These are phyloP conservation scores for Octonoba sinensis DNA, from an alignment of 2,888 invertebrate genomes.

Conservation along the genomic window DNA sequence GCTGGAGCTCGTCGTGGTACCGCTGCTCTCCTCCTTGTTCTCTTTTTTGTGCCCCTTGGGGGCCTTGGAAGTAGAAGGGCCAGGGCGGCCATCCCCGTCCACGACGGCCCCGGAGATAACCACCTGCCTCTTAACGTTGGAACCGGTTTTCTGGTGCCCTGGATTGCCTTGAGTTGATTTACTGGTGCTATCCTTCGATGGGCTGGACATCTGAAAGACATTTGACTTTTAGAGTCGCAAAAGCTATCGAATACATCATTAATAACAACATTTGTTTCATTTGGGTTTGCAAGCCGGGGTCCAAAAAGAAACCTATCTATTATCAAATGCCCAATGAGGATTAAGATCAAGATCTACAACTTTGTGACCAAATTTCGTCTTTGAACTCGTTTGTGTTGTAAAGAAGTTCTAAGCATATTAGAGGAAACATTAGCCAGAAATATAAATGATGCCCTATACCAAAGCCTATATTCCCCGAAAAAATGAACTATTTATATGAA, in stretches of 20 bases:
- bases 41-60: conserved; percentile 10
- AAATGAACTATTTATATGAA: too few species aligned
- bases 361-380: too few species aligned
- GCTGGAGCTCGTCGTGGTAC: conserved; percentile 7
- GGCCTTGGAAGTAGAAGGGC: conserved; percentile 29
- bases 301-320: too few species aligned
- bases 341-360: too few species aligned
- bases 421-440: too few species aligned
- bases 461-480: too few species aligned
- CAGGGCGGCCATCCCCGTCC: conserved; percentile 42
- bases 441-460: too few species aligned
- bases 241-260: too few species aligned
- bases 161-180: not conserved
- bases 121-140: conserved; percentile 4
- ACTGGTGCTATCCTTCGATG: conserved; percentile 46
- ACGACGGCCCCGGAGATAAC: conserved; percentile 1
- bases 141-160: not conserved
- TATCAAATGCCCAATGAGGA: too few species aligned
- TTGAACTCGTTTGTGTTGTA: too few species aligned
- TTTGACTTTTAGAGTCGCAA: not conserved
- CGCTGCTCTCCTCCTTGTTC: conserved; percentile 15
- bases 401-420: too few species aligned
- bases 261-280: not conserved
- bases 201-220: conserved; percentile 54
- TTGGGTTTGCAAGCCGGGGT: not conserved